phyloP scores from a whole-genome alignment of 1,140 invertebrate species.

The Belonocnema kinseyi region DNA sequence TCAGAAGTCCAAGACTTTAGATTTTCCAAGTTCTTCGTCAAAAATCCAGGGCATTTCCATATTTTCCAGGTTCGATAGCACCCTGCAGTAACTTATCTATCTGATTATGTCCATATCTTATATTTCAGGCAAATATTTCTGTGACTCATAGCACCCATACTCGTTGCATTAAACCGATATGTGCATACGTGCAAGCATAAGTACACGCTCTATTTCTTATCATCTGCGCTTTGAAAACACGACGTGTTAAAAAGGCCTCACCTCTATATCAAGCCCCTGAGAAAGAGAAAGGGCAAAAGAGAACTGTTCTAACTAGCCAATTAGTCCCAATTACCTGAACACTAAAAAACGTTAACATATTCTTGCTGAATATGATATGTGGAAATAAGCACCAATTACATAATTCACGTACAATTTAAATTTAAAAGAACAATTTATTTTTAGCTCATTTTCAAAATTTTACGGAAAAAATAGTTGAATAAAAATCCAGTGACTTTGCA shows the following conservation, averaged over 20 bases:
- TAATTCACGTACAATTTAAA: no score
- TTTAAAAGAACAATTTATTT: no score
- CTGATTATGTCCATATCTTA: background rate
- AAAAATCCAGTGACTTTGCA: no score
- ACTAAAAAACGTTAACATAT: background rate
- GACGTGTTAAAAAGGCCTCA: constrained; percentile 22
- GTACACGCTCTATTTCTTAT: constrained; percentile 52
- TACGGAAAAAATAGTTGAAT: no score
- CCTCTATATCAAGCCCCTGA: constrained; percentile 35
- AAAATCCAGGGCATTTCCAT: no score
- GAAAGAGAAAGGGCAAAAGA: constrained; percentile 33
- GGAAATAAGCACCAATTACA: background rate
- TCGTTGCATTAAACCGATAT: background rate
- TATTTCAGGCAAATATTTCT: background rate
- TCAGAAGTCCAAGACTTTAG: no score
- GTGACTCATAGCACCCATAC: constrained; percentile 7
- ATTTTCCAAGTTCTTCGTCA: no score
- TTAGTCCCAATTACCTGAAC: constrained; percentile 16
- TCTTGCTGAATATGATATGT: background rate
- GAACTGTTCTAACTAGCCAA: constrained; percentile 10
- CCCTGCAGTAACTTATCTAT: no score
- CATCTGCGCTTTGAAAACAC: constrained; percentile 39
- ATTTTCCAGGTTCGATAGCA: no score
- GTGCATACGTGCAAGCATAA: background rate
- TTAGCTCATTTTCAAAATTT: no score